Evolutionary conservation across 2,113 vertebrate genomes (phyloP), one percentile per base, ranked within the genome.

Genomic region (Hypomesus transpacificus): DNA sequence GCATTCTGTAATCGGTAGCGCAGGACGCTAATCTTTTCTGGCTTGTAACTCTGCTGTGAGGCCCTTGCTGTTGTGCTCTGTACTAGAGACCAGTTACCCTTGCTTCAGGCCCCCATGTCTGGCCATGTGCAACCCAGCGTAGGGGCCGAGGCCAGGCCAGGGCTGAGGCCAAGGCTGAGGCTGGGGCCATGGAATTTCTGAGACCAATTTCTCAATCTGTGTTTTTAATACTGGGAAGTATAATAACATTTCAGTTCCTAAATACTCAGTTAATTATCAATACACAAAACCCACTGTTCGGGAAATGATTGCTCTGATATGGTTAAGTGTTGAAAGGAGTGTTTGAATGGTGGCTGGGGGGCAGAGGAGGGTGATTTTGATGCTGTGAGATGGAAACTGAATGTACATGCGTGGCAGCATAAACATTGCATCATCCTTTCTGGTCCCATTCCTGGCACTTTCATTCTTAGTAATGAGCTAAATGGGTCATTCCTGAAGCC

Each of bases 1-100:
- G 87, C 83, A 86, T 88, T 91, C 83, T 93, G 91, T 92, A 90
- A 84, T 65, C 80, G 66, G 74, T 72, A 71, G 83, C 72, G 86
- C 83, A 69, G 87, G 87, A 91, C 77, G 53, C 80, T 93, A 92
- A 93, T 92, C 89, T 91, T 86, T 92, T 91, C 85, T 91, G 91
- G 90, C 91, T 90, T 87, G 89, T 89, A 85, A 81, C 85, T 89
- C 84, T 76, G 75, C 79, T 84, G 78, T 82, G 81, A 81, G 84
- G 80, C 85, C 79, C 76, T 82, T 70, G 74, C 57, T 50, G 75
- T 71, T 74, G 73, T 76, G 66, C 52, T 18, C 60, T 75, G 70
- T 79, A 75, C 75, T 79, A 76, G 66, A 75, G 68, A 61, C 77
- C 61, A 26, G 20, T 82, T 80, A 75, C 75, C 64, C 69, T 70